phyloP scores from a whole-genome alignment of 2,113 vertebrate species.

The Jaculus jaculus region DNA sequence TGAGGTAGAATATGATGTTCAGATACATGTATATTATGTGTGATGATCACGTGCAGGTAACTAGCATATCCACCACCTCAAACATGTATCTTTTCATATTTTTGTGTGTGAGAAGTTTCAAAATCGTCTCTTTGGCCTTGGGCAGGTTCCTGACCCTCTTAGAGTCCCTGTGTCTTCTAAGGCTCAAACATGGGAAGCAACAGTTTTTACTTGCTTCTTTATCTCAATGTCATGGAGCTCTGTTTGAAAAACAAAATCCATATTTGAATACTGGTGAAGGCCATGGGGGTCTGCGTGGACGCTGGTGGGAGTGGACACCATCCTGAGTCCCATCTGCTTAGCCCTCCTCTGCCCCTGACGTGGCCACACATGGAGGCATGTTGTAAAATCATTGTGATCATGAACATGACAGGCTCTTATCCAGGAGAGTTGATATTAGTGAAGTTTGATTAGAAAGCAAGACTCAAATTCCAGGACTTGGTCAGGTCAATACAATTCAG shows the following conservation, averaged over 20 bases:
- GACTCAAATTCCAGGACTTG: background rate
- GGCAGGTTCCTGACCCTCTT: background rate
- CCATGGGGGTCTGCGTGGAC: background rate
- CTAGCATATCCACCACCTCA: background rate
- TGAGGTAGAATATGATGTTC: background rate
- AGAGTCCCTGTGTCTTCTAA: background rate
- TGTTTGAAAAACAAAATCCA: background rate
- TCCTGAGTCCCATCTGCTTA: background rate
- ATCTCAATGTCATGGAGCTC: background rate
- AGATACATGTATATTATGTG: too few relatives aligned
- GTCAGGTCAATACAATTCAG: background rate
- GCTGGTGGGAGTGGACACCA: background rate
- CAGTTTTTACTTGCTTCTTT: background rate
- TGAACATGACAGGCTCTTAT: background rate
- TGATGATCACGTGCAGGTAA: background rate
- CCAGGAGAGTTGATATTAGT: background rate
- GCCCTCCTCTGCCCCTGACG: too few relatives aligned
- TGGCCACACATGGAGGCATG: background rate
- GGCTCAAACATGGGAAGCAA: background rate
- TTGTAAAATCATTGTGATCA: too few relatives aligned
- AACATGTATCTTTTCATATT: background rate
- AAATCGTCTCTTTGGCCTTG: too few relatives aligned
- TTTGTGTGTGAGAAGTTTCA: background rate
- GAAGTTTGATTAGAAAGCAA: background rate
- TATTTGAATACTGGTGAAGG: background rate